These are phyloP conservation scores for Tenthredo mesomela DNA, from an alignment of 2,888 invertebrate genomes.

Conservation along the genomic window DNA sequence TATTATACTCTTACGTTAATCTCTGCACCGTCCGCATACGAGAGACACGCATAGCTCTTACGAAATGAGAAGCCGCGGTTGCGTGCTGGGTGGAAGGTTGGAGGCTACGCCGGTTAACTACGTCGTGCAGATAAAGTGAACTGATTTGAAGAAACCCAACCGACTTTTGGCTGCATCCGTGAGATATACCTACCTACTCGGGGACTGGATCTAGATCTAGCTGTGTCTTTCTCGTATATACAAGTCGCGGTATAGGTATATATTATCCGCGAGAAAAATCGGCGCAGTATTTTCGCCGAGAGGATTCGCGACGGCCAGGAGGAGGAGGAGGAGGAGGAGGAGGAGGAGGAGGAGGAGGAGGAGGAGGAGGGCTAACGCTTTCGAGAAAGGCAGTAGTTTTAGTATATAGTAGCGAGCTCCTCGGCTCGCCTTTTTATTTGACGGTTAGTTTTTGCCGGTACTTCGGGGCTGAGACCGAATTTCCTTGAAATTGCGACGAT, in stretches of 20 bases:
- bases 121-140: constrained; percentile 28
- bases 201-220: too few relatives aligned
- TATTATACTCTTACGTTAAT: not conserved
- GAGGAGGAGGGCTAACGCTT: not conserved
- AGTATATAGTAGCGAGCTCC: not conserved
- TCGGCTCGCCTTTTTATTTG: not conserved
- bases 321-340: too few relatives aligned
- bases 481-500: constrained; percentile 47
- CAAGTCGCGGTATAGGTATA: too few relatives aligned
- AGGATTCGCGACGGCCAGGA: not conserved
- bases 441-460: constrained; percentile 8
- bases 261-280: not conserved
- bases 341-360: too few relatives aligned
- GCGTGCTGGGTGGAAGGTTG: constrained; percentile 49
- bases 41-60: constrained; percentile 29
- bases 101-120: constrained; percentile 42
- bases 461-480: constrained; percentile 17
- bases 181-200: not conserved
- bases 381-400: not conserved
- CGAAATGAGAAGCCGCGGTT: constrained; percentile 33
- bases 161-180: not conserved
- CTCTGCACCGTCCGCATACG: not conserved
- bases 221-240: too few relatives aligned
- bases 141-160: not conserved
- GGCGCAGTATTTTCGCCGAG: not conserved